Evolutionary conservation across 2,797 vertebrate genomes (phyloP).

Genomic region (Myotis findleyi): DNA sequence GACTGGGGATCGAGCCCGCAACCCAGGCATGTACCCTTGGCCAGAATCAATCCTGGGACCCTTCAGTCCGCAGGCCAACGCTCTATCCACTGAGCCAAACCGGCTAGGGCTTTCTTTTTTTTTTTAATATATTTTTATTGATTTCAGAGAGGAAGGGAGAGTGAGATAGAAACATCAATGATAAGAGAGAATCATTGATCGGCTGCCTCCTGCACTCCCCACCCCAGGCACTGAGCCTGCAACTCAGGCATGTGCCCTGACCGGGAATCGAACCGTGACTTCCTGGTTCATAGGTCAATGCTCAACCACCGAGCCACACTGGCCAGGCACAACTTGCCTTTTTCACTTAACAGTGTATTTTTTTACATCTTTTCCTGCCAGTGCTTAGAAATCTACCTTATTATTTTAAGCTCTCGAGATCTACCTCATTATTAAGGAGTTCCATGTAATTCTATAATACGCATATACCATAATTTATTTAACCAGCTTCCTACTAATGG

Average conservation of each 20-base stretch:
- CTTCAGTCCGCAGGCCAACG: too few relatives aligned
- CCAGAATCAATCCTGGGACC: too few relatives aligned
- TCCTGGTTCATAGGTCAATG: not conserved
- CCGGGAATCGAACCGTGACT: not conserved
- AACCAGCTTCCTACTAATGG: not conserved
- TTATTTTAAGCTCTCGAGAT: slow-evolving; percentile 37
- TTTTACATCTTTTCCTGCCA: not conserved
- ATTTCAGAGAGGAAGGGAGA: too few relatives aligned
- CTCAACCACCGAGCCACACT: not conserved
- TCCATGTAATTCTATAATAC: not conserved
- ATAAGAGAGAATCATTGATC: not conserved
- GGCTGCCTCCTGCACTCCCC: not conserved
- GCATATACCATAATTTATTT: slow-evolving; percentile 16
- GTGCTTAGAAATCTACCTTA: slow-evolving; percentile 1
- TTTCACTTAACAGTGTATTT: not conserved
- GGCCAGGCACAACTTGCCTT: not conserved
- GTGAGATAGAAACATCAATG: not conserved
- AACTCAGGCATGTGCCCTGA: not conserved
- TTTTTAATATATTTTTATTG: too few relatives aligned
- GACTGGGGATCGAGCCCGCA: too few relatives aligned
- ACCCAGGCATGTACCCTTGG: too few relatives aligned
- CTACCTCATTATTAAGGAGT: not conserved
- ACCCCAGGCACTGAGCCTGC: not conserved
- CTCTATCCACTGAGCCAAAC: too few relatives aligned
- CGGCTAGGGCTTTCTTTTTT: too few relatives aligned